These are phyloP conservation scores for Eulacestoma nigropectus DNA, from an alignment of 2,113 vertebrate species.

Conservation along the genomic window DNA sequence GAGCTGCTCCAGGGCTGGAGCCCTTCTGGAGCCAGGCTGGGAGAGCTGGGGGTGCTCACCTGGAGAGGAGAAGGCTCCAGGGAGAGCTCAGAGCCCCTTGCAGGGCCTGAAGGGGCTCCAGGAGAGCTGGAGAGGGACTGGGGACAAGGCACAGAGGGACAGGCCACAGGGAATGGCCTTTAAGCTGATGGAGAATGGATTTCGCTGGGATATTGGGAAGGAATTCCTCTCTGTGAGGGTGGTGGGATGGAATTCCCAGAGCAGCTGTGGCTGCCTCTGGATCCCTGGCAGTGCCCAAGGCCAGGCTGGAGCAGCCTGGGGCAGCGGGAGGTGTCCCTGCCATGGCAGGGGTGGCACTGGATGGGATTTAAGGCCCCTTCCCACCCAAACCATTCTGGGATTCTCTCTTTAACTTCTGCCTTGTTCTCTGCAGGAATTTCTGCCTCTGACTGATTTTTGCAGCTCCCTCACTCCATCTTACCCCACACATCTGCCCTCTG, in stretches of 20 bases:
- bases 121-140: not conserved
- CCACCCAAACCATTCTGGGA: not conserved
- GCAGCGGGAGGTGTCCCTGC: not conserved
- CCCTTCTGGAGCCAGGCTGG: not conserved
- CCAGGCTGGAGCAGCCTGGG: not conserved
- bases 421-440: not conserved
- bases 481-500: not conserved
- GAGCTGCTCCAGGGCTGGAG: not conserved
- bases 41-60: not conserved
- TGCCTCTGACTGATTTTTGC: not conserved
- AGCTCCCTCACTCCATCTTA: not conserved
- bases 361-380: not conserved
- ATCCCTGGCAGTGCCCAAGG: not conserved
- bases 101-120: not conserved
- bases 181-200: no score
- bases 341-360: not conserved
- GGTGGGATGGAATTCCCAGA: not conserved
- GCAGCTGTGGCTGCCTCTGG: not conserved
- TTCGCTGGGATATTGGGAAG: not conserved
- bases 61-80: not conserved
- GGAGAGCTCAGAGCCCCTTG: not conserved
- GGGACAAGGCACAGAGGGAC: not conserved
- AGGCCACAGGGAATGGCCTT: not conserved
- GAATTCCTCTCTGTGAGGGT: not conserved
- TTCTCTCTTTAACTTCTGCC: not conserved